Percentiles rank a stretch among this genome's conserved stretches.
Conservation (phyloP, 1,140 invertebrate species). For the Amyelois transitella region DNA sequence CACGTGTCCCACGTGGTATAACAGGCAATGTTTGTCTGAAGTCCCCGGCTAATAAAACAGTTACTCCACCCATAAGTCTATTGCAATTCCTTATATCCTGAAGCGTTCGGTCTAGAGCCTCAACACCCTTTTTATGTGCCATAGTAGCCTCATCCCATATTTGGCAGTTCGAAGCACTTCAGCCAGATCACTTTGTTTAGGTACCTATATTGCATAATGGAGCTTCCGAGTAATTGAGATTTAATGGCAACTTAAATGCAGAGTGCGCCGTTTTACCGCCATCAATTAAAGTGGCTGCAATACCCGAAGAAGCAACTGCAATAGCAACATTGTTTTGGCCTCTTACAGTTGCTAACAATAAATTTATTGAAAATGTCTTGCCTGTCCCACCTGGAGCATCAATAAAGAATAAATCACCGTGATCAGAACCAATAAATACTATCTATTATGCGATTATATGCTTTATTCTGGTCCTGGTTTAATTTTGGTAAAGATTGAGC, state of each 20-base stretch:
- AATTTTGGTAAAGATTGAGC: slow-evolving; percentile 20
- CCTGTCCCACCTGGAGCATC: slow-evolving; percentile 14
- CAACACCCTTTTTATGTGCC: background rate
- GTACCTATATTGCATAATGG: slow-evolving; percentile 45
- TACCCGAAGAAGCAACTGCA: slow-evolving; percentile 16
- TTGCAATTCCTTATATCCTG: slow-evolving; percentile 7
- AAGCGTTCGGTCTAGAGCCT: slow-evolving; percentile 21
- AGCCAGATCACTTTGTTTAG: slow-evolving; percentile 27
- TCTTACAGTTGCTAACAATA: slow-evolving; percentile 11
- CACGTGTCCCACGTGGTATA: slow-evolving; percentile 44
- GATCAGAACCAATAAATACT: slow-evolving; percentile 3
- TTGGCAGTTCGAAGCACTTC: slow-evolving; percentile 2
- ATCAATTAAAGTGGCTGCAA: slow-evolving; percentile 7
- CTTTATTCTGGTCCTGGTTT: slow-evolving; percentile 20
- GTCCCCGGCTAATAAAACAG: slow-evolving; percentile 64
- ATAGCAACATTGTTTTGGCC: slow-evolving; percentile 16
- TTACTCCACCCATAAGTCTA: slow-evolving; percentile 23
- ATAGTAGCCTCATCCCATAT: slow-evolving; percentile 4
- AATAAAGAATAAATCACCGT: slow-evolving; percentile 14
- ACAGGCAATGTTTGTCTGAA: slow-evolving; percentile 73
- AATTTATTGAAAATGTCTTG: slow-evolving; percentile 12
- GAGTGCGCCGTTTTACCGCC: slow-evolving; percentile 17
- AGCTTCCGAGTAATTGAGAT: slow-evolving; percentile 10
- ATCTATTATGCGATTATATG: slow-evolving; percentile 16
- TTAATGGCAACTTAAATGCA: slow-evolving; percentile 19